phyloP scores from a whole-genome alignment of 1,140 invertebrate genomes.

The Cotesia typhae region DNA sequence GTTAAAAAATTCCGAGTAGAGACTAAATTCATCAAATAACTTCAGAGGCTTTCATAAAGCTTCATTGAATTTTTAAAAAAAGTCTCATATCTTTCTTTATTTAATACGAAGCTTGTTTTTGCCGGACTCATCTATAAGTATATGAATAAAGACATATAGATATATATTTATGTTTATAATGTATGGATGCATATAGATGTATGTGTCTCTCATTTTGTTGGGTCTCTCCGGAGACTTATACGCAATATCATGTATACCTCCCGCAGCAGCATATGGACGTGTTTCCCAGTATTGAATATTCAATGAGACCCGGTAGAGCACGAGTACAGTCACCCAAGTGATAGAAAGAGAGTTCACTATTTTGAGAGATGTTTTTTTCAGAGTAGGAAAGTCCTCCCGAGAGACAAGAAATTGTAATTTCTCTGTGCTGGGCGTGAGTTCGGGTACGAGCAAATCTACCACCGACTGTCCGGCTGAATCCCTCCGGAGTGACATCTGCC shows the following conservation, averaged over 20 bases:
- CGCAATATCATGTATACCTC: constrained; percentile 24
- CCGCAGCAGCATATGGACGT: constrained; percentile 27
- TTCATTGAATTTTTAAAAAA: constrained; percentile 2
- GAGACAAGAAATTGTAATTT: constrained; percentile 18
- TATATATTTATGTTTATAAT: neutral
- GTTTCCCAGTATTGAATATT: constrained; percentile 27
- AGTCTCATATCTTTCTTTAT: constrained; percentile 7
- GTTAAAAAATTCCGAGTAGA: neutral
- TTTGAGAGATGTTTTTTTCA: constrained; percentile 5
- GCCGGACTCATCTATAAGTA: neutral
- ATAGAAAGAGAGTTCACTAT: neutral
- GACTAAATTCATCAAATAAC: neutral
- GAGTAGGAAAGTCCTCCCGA: neutral
- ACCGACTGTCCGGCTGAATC: neutral
- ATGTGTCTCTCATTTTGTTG: constrained; percentile 15
- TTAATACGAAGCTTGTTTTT: neutral
- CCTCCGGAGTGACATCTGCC: constrained; percentile 31
- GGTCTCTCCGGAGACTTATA: constrained; percentile 25
- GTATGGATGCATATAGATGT: neutral
- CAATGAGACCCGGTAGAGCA: constrained; percentile 19
- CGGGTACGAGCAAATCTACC: neutral
- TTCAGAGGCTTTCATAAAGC: neutral
- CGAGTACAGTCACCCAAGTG: neutral
- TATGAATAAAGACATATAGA: neutral
- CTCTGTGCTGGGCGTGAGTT: neutral